Conservation (phyloP, 2,113 vertebrate species). For the Oncorhynchus tshawytscha region DNA sequence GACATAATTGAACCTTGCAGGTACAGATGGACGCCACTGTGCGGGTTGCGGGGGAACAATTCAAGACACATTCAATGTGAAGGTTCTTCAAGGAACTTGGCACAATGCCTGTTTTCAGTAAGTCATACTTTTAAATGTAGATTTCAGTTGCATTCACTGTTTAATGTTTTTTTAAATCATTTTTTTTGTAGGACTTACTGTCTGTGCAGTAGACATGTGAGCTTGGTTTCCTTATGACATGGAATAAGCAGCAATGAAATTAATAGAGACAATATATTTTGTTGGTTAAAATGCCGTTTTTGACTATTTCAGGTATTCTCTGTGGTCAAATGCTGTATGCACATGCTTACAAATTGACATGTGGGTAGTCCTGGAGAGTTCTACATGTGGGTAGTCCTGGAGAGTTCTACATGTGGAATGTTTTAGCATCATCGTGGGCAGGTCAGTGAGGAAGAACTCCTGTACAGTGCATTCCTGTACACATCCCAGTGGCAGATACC, state of each 20-base stretch:
- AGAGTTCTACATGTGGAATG: background rate
- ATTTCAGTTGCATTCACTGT: slow-evolving; percentile 1
- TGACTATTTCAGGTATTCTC: slow-evolving; percentile 10
- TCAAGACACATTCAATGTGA: slow-evolving; percentile 80
- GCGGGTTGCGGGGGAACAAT: slow-evolving; percentile 81
- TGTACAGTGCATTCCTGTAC: background rate
- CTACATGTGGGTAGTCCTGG: background rate
- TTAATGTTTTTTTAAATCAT: background rate
- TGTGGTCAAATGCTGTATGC: background rate
- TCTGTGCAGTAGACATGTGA: background rate
- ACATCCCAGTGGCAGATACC: background rate
- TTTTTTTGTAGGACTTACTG: background rate
- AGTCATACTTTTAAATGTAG: slow-evolving; percentile 37
- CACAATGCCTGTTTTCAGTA: slow-evolving; percentile 90
- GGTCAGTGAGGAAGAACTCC: background rate
- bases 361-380: slow-evolving; percentile 48
- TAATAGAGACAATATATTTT: slow-evolving; percentile 13
- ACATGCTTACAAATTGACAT: slow-evolving; percentile 4
- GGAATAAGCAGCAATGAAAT: slow-evolving; percentile 19
- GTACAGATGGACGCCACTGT: slow-evolving; percentile 77
- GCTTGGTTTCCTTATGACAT: slow-evolving; percentile 14
- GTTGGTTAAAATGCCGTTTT: slow-evolving; percentile 29
- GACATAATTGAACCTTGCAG: slow-evolving; percentile 52
- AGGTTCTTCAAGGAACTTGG: slow-evolving; percentile 85
- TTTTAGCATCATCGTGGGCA: background rate